Conservation (phyloP, 1,140 invertebrate species). For the Orius insidiosus region DNA sequence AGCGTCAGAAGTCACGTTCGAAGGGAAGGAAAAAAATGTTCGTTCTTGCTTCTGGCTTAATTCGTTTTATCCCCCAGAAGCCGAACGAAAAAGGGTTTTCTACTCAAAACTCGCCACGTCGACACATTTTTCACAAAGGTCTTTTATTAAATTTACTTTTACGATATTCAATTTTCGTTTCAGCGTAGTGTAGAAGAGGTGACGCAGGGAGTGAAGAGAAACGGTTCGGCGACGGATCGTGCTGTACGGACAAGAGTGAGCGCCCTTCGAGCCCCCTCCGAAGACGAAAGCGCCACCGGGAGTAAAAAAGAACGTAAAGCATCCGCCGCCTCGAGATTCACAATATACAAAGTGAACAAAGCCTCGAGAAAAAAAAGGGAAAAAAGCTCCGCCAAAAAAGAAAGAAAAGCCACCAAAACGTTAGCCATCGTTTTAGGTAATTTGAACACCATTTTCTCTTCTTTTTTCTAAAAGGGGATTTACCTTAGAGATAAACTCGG, state of each 20-base stretch:
- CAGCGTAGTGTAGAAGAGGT: too few species aligned
- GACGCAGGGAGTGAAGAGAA: constrained; percentile 14
- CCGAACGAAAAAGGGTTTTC: too few species aligned
- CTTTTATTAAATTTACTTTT: background rate
- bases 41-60: too few species aligned
- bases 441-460: constrained; percentile 17
- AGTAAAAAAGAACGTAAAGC: constrained; percentile 52
- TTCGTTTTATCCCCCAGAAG: too few species aligned
- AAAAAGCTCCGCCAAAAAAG: constrained; percentile 85
- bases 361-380: constrained; percentile 89
- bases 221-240: constrained; percentile 16
- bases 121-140: too few species aligned
- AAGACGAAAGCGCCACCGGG: constrained; percentile 21
- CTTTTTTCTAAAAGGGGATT: too few species aligned
- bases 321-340: constrained; percentile 42
- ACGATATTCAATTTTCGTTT: background rate
- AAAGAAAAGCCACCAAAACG: constrained; percentile 98
- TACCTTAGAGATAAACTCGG: too few species aligned
- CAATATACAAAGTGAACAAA: constrained; percentile 83
- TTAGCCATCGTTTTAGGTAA: constrained; percentile 95
- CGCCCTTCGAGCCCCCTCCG: constrained; percentile 23
- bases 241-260: constrained; percentile 17
- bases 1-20: too few species aligned
- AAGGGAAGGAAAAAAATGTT: too few species aligned
- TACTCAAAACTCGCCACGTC: too few species aligned